Conservation (phyloP, 2,797 vertebrate genomes). For the Darevskia nairensis region DNA sequence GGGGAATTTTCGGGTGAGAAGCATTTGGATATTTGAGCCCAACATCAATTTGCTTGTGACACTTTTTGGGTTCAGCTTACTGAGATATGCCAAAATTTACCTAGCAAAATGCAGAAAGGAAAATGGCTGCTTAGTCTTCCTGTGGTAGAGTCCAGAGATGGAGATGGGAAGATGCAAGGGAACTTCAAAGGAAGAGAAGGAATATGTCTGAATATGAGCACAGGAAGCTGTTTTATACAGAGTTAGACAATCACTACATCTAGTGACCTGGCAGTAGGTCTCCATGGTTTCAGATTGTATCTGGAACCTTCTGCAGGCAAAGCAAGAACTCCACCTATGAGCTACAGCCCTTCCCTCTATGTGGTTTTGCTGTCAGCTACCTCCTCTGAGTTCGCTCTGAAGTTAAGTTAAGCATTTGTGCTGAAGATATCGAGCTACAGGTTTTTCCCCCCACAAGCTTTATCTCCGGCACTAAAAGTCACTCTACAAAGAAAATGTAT, state of each 20-base stretch:
- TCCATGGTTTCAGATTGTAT: too few species aligned
- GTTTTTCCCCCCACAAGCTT: not conserved
- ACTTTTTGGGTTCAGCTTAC: too few species aligned
- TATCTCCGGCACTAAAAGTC: conserved; percentile 25
- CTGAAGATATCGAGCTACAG: not conserved
- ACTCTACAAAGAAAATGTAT: conserved; percentile 38
- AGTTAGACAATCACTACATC: too few species aligned
- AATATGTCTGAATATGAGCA: too few species aligned
- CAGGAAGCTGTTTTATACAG: too few species aligned
- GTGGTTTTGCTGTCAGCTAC: not conserved
- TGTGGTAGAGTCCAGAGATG: not conserved
- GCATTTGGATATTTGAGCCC: not conserved
- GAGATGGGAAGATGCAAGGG: not conserved
- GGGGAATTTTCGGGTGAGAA: not conserved
- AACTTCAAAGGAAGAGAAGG: not conserved
- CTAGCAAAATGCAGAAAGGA: not conserved
- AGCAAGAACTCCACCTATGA: too few species aligned
- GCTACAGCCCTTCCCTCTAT: not conserved
- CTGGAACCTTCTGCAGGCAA: too few species aligned
- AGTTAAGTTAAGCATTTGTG: conserved; percentile 2
- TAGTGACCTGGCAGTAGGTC: too few species aligned
- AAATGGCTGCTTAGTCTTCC: not conserved
- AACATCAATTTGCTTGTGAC: not conserved
- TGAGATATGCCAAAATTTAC: not conserved
- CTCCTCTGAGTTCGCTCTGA: not conserved